Percentiles rank a stretch among this genome's conserved stretches.
Evolutionary conservation across 2,888 invertebrate species (phyloP).

Genomic region (Dromius quadrimaculatus): DNA sequence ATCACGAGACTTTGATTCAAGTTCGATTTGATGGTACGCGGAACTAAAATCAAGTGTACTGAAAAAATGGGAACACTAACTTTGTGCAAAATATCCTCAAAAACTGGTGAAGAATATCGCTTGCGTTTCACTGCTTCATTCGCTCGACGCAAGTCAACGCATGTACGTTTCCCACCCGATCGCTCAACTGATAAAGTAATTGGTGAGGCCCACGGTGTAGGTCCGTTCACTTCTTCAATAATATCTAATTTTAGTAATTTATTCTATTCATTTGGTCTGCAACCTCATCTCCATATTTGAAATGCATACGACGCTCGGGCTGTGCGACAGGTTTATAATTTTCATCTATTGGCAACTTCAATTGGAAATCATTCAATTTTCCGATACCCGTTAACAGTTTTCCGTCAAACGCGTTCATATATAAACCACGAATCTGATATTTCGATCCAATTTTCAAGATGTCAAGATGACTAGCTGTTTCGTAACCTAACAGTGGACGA

Average conservation of each 20-base stretch:
- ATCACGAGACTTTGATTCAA: neutral
- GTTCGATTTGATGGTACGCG: neutral
- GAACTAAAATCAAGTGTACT: neutral
- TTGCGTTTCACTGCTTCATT: neutral
- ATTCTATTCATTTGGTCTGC: neutral
- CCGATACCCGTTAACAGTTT: neutral
- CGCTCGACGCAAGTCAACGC: neutral
- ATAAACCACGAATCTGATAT: neutral
- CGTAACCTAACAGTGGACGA: no score
- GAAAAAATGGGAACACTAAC: neutral
- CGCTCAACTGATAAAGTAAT: neutral
- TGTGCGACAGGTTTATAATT: neutral
- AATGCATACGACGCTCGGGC: neutral
- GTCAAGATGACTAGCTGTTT: neutral
- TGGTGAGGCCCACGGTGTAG: neutral
- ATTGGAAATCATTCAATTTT: neutral
- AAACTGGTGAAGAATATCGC: neutral
- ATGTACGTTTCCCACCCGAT: neutral
- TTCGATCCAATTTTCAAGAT: neutral
- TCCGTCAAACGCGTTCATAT: neutral
- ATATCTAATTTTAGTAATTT: no score
- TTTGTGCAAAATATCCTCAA: neutral
- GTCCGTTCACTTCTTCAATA: neutral
- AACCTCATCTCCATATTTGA: neutral
- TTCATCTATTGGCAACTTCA: constrained; percentile 13